Evolutionary conservation across 2,888 invertebrate species (phyloP), one percentile per base, ranked within the genome.

Genomic region (Dione vanillae): DNA sequence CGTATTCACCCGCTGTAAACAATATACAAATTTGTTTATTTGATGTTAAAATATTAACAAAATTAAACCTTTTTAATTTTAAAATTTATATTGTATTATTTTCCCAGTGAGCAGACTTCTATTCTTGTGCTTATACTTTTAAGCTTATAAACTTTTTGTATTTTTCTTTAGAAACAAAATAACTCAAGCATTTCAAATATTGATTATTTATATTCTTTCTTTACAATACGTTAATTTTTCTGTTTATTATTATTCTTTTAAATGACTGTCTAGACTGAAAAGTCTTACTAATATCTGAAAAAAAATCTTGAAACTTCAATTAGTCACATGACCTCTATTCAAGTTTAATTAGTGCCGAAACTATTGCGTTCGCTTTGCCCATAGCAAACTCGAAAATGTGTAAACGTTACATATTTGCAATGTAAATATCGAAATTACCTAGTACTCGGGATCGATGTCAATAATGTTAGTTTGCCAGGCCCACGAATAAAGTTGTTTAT

Each of bases 371-470:
- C 56, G 6, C 37, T 56, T 19, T 11, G 37, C 56, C n/a, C n/a
- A n/a, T n/a, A n/a, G n/a, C n/a, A n/a, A n/a, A n/a, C n/a, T n/a
- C n/a, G n/a, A n/a, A n/a, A n/a, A 14, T 35, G n/a, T 35, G 52
- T 52, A 35, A n/a, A 35, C 35, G 27, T 16, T 11, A 16, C n/a
- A 56, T 37, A 37, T 27, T 56, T 56, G 5, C 54, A 56, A 37
- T 6, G 37, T 40, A 56, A 56, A 56, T 56, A 56, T 54, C 37
- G 10, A 16, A 56, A 56, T 56, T 56, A 16, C n/a, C n/a, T n/a
- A 27, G 37, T 40, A 16, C 11, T 16, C 16, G 11, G 11, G 12
- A 14, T 5, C 11, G 8, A 40, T 37, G 37, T 40, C 35, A 16
- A n/a, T 54, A n/a, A 0, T 7, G 37, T 7, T 8, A 11, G 56